phyloP scores from a whole-genome alignment of 2,797 vertebrate genomes.

The Gymnothorax reevesii region DNA sequence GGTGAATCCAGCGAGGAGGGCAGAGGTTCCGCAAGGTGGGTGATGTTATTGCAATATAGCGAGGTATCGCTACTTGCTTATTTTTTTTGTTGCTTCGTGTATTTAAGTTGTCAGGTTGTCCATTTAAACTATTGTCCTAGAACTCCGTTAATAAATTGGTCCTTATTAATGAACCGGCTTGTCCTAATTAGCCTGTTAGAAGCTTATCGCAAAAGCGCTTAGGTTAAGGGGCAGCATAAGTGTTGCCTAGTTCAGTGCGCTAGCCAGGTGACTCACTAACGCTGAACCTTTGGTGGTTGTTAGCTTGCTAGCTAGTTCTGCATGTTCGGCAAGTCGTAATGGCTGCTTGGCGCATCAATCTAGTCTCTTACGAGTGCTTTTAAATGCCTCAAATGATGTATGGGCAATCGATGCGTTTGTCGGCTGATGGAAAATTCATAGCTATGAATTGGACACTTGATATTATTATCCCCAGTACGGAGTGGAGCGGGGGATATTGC shows the following conservation, averaged over 20 bases:
- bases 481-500: no score
- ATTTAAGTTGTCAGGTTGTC: no score
- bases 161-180: background rate
- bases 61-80: no score
- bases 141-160: background rate
- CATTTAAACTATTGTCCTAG: background rate
- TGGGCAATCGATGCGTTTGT: background rate
- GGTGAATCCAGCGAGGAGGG: slow-evolving; percentile 21
- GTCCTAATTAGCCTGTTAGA: background rate
- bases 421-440: background rate
- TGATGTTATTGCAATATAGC: background rate
- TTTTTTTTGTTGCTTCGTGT: background rate
- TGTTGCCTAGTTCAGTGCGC: background rate
- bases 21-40: slow-evolving; percentile 25
- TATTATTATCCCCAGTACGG: no score
- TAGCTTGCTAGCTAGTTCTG: background rate
- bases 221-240: background rate
- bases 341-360: background rate
- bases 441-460: background rate
- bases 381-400: background rate
- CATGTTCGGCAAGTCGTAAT: background rate
- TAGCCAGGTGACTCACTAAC: background rate
- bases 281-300: background rate
- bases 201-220: background rate
- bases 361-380: background rate